Conservation (phyloP, 2,113 vertebrate genomes). For the Pica pica region DNA sequence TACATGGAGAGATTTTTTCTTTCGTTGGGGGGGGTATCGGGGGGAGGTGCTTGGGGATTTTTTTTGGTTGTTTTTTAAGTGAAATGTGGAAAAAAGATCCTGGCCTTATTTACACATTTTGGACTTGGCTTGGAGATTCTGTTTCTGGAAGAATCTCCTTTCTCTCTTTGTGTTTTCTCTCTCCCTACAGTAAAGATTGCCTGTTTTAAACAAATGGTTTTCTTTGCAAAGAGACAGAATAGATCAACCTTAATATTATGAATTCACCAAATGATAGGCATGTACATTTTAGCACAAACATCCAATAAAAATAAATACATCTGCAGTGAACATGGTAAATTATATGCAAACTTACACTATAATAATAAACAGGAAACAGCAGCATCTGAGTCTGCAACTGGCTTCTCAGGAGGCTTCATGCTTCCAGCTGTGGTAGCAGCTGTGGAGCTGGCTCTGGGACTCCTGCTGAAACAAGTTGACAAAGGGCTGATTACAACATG, state of each 20-base stretch:
- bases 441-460: slow-evolving; percentile 43
- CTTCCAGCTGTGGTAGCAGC: slow-evolving; percentile 61
- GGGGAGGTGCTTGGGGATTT: background rate
- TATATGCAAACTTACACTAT: slow-evolving; percentile 54
- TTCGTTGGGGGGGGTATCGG: background rate
- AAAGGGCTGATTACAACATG: slow-evolving; percentile 48
- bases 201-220: slow-evolving; percentile 28
- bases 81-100: background rate
- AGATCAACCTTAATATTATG: slow-evolving; percentile 6
- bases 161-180: background rate
- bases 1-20: background rate
- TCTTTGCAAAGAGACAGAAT: background rate
- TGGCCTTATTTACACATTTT: background rate
- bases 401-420: slow-evolving; percentile 49
- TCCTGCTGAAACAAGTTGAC: slow-evolving; percentile 48
- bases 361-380: slow-evolving; percentile 70
- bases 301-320: slow-evolving; percentile 66
- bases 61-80: background rate
- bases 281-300: slow-evolving; percentile 40
- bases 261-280: slow-evolving; percentile 27
- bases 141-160: slow-evolving; percentile 2
- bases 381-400: slow-evolving; percentile 61
- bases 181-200: background rate
- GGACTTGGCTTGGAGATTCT: background rate
- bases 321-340: slow-evolving; percentile 61